These are phyloP conservation scores for Equus przewalskii DNA, from an alignment of 2,113 vertebrate species.

Conservation along the genomic window DNA sequence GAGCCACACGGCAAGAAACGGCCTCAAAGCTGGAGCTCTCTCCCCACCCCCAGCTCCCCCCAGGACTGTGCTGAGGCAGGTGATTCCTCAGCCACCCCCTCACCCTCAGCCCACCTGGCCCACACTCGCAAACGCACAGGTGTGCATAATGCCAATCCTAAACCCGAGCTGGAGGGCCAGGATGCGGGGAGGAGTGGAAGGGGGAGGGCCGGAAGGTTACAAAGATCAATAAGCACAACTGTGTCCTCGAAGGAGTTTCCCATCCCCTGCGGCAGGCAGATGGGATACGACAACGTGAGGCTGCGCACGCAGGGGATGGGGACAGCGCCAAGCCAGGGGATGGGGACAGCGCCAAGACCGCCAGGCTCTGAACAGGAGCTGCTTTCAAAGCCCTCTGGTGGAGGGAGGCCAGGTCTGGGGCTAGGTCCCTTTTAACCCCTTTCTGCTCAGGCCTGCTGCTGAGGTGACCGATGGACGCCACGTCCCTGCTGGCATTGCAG, in stretches of 20 bases:
- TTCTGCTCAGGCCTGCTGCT: not conserved
- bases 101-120: not conserved
- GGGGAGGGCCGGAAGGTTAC: too few relatives aligned
- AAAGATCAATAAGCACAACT: not conserved
- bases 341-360: too few relatives aligned
- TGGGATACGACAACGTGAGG: rapidly evolving
- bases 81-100: not conserved
- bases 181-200: rapidly evolving
- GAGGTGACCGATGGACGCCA: not conserved
- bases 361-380: not conserved
- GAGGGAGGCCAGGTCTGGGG: not conserved
- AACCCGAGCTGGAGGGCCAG: not conserved
- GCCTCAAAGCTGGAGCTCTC: not conserved
- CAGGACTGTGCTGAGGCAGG: not conserved
- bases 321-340: rapidly evolving
- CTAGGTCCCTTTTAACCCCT: not conserved
- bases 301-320: rapidly evolving
- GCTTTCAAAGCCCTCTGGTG: not conserved
- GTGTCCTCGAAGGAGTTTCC: not conserved
- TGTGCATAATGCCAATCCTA: not conserved
- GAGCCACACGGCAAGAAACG: not conserved
- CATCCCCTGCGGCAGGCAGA: not conserved
- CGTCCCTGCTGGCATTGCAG: not conserved
- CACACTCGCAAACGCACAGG: rapidly evolving
- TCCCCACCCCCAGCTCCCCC: not conserved